Conservation (phyloP, 2,113 vertebrate species). For the Sinocyclocheilus maitianheensis region DNA sequence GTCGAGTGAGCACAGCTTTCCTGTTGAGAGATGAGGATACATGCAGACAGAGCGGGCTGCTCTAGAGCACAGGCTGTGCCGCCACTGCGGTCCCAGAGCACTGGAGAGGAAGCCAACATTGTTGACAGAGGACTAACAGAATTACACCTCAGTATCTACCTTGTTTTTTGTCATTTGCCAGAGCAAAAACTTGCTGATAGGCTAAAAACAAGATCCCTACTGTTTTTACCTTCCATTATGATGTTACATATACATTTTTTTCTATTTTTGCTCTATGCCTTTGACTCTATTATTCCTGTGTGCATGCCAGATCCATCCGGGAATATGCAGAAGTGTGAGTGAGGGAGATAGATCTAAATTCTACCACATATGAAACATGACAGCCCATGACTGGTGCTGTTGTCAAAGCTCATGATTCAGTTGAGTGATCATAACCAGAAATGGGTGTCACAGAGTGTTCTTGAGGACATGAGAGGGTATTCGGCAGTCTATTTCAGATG, state of each 20-base stretch:
- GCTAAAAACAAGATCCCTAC: background rate
- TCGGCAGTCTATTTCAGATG: conserved; percentile 8
- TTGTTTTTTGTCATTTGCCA: background rate
- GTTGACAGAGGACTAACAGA: conserved; percentile 13
- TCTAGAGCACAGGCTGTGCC: conserved; percentile 13
- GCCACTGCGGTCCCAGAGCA: conserved; percentile 9
- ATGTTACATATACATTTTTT: background rate
- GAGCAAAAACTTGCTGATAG: background rate
- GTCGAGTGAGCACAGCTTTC: conserved; percentile 25
- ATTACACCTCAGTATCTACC: background rate
- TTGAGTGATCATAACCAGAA: conserved; percentile 39
- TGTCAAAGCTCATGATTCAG: conserved; percentile 46
- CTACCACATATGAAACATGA: conserved; percentile 49
- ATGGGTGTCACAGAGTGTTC: conserved; percentile 28
- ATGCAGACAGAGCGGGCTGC: conserved; percentile 21
- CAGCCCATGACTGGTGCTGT: conserved; percentile 44
- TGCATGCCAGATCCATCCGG: background rate
- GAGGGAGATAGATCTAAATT: conserved; percentile 8
- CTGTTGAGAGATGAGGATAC: conserved; percentile 32
- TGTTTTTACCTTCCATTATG: background rate
- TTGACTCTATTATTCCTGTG: background rate
- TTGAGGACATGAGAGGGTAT: conserved; percentile 9
- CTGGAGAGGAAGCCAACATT: conserved; percentile 10
- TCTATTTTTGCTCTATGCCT: background rate
- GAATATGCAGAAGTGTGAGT: background rate